Base-by-base conservation (phyloP, 2,797 vertebrate species). In the Percopsis omiscomaycus region DNA sequence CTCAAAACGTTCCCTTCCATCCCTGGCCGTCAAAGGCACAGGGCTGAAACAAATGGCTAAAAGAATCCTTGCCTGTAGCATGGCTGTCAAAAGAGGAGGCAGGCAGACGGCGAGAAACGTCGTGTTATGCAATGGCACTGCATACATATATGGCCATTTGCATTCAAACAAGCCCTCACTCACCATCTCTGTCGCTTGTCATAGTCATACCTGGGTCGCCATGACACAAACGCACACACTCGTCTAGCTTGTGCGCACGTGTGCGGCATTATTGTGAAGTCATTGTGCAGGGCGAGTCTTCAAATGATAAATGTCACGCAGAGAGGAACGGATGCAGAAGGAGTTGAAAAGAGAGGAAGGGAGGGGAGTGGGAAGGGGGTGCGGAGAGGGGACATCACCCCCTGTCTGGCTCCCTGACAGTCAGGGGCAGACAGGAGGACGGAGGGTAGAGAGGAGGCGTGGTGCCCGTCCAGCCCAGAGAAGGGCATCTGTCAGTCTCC, bases 331-430 rank as follows among this genome's bases (percentile, higher is more conserved):
- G 1, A 66, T 32, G 46, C 42, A 12, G 16, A 53, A 32, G 55
- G 3, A 37, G 16, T 8, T 49, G 42, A 27, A 22, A 27, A 54
- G 44, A 73, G 86, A 10, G 37, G 8, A 42, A 42, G 56, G 75
- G 66, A 74, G 51, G 32, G 61, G 53, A 56, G 59, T 1, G 32
- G 56, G 52, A 27, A 55, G 59, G 51, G 16, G 48, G 53, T 30
- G 61, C 66, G 74, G 67, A 72, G 71, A 68, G 74, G 62, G 70
- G 72, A 87, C 87, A 83, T 86, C 82, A 80, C 84, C 81, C 79
- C 78, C 83, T 86, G 84, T 88, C 87, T 89, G 85, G 81, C 81
- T 84, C 67, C 61, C 68, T 91, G 90, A 91, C 90, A 90, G 87
- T 82, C 66, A 79, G 74, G 87, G 89, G 88, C 84, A 89, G 88